phyloP scores from a whole-genome alignment of 2,888 invertebrate genomes.

The Tupiocoris notatus region DNA sequence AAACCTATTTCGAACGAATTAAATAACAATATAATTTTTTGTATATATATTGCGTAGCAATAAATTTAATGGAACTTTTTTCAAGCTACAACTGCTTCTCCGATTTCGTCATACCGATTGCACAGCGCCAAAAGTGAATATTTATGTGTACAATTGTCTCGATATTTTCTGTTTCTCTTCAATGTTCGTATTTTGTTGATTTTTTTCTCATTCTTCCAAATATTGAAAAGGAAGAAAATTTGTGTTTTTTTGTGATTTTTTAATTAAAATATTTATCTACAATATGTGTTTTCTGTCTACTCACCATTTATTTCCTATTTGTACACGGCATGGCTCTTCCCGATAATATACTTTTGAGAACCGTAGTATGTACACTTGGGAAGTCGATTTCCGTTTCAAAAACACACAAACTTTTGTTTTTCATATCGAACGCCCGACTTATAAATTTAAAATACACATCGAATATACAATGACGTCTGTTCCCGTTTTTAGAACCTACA shows the following conservation, averaged over 20 bases:
- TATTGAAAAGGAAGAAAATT: conserved; percentile 8
- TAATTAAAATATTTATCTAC: conserved; percentile 47
- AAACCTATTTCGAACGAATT: too few relatives aligned
- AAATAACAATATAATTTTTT: too few relatives aligned
- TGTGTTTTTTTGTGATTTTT: conserved; percentile 15
- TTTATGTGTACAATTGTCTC: not conserved
- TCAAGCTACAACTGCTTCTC: too few relatives aligned
- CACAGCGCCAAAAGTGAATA: too few relatives aligned
- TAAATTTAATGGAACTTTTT: too few relatives aligned
- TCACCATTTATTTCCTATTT: conserved; percentile 47
- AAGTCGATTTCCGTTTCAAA: not conserved
- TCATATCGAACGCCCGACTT: conserved; percentile 24
- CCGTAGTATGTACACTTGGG: conserved; percentile 43
- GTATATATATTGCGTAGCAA: too few relatives aligned
- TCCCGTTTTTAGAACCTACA: conserved; percentile 42
- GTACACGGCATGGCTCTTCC: conserved; percentile 47
- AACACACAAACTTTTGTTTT: conserved; percentile 28
- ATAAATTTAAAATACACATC: conserved; percentile 49
- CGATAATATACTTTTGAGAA: conserved; percentile 31
- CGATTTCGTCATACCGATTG: too few relatives aligned
- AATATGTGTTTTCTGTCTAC: conserved; percentile 41
- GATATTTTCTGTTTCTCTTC: not conserved
- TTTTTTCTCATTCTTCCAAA: not conserved
- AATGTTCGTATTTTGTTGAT: not conserved
- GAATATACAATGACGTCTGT: conserved; percentile 46